These are phyloP conservation scores for Aphidius colemani DNA, from an alignment of 2,888 invertebrate species.

Conservation along the genomic window DNA sequence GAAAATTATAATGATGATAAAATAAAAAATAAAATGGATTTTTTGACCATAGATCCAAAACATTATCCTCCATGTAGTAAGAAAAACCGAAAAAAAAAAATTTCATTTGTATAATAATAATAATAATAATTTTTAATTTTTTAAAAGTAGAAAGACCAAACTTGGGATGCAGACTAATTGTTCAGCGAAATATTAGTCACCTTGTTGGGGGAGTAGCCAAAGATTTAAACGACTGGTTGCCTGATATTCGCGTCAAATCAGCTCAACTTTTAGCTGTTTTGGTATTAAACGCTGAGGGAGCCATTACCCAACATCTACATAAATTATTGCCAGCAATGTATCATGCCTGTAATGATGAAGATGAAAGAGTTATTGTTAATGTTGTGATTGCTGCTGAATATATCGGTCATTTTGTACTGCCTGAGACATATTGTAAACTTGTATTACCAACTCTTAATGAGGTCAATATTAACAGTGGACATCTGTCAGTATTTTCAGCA, in stretches of 20 bases:
- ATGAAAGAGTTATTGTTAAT: constrained; percentile 66
- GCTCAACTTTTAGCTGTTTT: constrained; percentile 76
- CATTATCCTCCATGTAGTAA: constrained; percentile 76
- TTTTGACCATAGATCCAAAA: constrained; percentile 67
- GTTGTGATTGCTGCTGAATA: constrained; percentile 72
- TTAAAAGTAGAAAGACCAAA: constrained; percentile 75
- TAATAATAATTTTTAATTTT: constrained; percentile 20
- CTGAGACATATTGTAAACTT: constrained; percentile 71
- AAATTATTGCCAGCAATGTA: constrained; percentile 66
- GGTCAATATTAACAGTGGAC: constrained; percentile 59
- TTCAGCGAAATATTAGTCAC: constrained; percentile 75
- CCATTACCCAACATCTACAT: constrained; percentile 72
- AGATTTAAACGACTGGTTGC: constrained; percentile 81
- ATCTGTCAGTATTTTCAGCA: constrained; percentile 67
- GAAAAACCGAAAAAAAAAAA: constrained; percentile 22
- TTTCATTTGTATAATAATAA: constrained; percentile 14
- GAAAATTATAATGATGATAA: constrained; percentile 82
- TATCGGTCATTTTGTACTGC: constrained; percentile 76
- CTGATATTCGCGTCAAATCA: constrained; percentile 69
- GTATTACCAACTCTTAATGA: constrained; percentile 69
- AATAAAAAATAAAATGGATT: constrained; percentile 81
- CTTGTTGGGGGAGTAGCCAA: constrained; percentile 72
- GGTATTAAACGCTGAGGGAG: constrained; percentile 74
- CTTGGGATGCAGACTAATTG: constrained; percentile 81
- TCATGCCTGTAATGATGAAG: constrained; percentile 71